A percentile compares a stretch with the other conserved stretches of the same genome.
Conservation (phyloP, 2,888 invertebrate genomes). For the Podotricha telesiphe region DNA sequence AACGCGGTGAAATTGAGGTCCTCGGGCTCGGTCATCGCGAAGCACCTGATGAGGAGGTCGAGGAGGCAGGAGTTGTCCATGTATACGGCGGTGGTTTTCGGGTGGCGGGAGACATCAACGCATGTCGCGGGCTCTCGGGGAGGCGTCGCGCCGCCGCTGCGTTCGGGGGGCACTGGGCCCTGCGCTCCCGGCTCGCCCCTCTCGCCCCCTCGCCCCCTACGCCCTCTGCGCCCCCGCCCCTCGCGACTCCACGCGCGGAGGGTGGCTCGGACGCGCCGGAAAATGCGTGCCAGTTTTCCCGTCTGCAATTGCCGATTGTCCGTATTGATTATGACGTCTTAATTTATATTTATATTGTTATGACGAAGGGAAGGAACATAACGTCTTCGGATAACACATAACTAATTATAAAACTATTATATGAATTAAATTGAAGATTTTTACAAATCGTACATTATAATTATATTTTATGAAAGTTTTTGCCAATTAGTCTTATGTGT, state of each 20-base stretch:
- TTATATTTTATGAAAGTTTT: too few species aligned
- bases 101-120: constrained; percentile 78
- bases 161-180: constrained; percentile 79
- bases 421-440: too few species aligned
- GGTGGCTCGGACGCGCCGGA: constrained; percentile 65
- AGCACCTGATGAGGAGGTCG: constrained; percentile 84
- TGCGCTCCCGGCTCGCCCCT: constrained; percentile 57
- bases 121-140: constrained; percentile 78
- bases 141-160: constrained; percentile 81
- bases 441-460: too few species aligned
- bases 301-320: constrained; percentile 64
- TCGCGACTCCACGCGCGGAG: constrained; percentile 54
- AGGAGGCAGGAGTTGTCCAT: constrained; percentile 85
- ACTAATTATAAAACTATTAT: too few species aligned
- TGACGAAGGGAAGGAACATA: constrained; percentile 35
- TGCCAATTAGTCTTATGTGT: too few species aligned
- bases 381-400: background rate
- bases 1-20: constrained; percentile 87
- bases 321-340: constrained; percentile 62
- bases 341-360: constrained; percentile 46
- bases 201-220: constrained; percentile 53
- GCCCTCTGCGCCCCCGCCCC: constrained; percentile 49
- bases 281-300: constrained; percentile 78
- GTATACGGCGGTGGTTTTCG: constrained; percentile 76
- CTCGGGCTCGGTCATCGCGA: constrained; percentile 86